A percentile compares a stretch with the other conserved stretches of the same genome.
Evolutionary conservation across 92 coral and sea anemone species (phyloP).

Genomic region (Palythoa grandiflora): DNA sequence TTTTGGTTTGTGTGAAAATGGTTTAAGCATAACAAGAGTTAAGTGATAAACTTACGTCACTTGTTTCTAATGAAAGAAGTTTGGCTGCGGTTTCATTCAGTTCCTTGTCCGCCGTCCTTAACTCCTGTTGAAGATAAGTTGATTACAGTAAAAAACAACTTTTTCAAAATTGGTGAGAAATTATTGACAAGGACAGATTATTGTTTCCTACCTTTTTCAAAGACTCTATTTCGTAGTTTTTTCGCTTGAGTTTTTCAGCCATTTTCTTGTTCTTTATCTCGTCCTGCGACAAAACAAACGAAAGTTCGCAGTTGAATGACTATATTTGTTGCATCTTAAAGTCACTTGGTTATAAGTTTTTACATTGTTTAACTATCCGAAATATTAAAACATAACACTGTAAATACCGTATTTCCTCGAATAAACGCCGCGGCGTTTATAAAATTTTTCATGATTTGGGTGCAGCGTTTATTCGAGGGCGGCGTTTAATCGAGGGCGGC

Average conservation of each 20-base stretch:
- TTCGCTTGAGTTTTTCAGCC: constrained; percentile 81
- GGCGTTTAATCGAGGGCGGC: no score
- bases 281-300: constrained; percentile 56
- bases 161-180: neutral
- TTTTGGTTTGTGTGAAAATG: no score
- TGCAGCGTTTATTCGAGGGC: no score
- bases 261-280: constrained; percentile 83
- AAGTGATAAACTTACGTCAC: constrained; percentile 64
- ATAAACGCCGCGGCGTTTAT: no score
- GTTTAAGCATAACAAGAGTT: no score
- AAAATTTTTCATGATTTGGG: no score
- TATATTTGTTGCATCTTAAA: neutral
- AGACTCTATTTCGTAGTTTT: constrained; percentile 93
- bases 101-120: constrained; percentile 86
- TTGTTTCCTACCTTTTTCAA: constrained; percentile 77
- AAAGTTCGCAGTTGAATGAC: neutral
- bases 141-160: neutral
- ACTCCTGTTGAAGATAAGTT: constrained; percentile 59
- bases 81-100: constrained; percentile 89
- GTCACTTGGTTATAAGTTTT: no score
- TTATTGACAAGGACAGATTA: neutral
- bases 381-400: no score
- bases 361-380: no score
- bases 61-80: constrained; percentile 86
- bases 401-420: no score